Evolutionary conservation across 1,140 invertebrate genomes (phyloP).

Genomic region (Drosophila mojavensis): DNA sequence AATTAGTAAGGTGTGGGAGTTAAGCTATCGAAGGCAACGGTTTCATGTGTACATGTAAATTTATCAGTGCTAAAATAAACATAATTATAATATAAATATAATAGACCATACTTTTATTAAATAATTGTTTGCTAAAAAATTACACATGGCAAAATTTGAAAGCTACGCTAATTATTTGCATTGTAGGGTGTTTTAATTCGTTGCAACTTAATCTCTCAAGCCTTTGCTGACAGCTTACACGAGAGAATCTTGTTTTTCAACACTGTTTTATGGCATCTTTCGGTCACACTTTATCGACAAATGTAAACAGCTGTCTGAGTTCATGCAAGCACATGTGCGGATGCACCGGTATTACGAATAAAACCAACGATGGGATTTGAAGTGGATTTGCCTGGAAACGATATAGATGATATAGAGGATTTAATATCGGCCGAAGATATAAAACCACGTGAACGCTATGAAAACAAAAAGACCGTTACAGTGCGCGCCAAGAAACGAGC

Average conservation of each 20-base stretch:
- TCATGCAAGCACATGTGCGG: conserved; percentile 50
- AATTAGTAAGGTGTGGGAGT: neutral
- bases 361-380: conserved; percentile 45
- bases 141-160: too few species aligned
- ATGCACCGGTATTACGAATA: neutral
- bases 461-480: conserved; percentile 88
- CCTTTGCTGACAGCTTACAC: conserved; percentile 1
- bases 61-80: neutral
- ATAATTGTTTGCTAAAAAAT: neutral
- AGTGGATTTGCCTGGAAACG: conserved; percentile 54
- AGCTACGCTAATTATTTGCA: too few species aligned
- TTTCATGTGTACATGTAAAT: neutral
- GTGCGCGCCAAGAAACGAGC: conserved; percentile 86
- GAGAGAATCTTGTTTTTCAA: conserved; percentile 20
- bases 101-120: neutral
- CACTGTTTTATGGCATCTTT: conserved; percentile 2
- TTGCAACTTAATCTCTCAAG: neutral
- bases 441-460: conserved; percentile 89
- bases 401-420: conserved; percentile 90
- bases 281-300: conserved; percentile 30
- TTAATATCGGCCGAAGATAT: conserved; percentile 91
- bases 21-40: neutral
- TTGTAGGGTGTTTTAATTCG: conserved; percentile 3
- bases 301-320: conserved; percentile 67
- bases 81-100: neutral